phyloP scores from a whole-genome alignment of 2,113 vertebrate genomes.

The Zosterops borbonicus region DNA sequence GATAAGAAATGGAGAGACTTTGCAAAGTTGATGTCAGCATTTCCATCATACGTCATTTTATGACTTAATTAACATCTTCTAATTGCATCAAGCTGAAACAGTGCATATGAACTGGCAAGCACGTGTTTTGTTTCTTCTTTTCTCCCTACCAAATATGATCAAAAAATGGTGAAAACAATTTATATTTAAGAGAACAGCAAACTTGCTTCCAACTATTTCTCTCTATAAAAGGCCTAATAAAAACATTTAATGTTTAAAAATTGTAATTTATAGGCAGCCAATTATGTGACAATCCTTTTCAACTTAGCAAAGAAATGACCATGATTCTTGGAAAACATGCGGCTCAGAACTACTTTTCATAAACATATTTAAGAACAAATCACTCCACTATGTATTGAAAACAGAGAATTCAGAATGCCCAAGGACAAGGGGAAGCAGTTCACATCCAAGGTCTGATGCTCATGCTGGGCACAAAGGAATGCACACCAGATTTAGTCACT shows the following conservation, averaged over 20 bases:
- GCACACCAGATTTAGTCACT: constrained; percentile 31
- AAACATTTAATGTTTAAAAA: constrained; percentile 6
- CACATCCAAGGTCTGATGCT: constrained; percentile 19
- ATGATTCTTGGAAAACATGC: not conserved
- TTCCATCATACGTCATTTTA: not conserved
- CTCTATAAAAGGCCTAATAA: constrained; percentile 13
- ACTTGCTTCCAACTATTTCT: not conserved
- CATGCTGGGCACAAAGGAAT: constrained; percentile 4
- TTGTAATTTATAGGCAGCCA: not conserved
- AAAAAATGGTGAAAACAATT: constrained; percentile 29
- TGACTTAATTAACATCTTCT: not conserved
- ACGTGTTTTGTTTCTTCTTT: not conserved
- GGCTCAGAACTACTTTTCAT: constrained; percentile 1
- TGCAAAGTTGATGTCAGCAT: not conserved
- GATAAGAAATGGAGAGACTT: not conserved
- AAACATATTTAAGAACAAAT: constrained; percentile 19
- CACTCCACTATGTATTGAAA: not conserved
- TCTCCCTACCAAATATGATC: constrained; percentile 48
- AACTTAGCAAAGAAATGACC: not conserved
- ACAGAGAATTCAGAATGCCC: not conserved
- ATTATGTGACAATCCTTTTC: not conserved
- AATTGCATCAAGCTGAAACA: constrained; percentile 30
- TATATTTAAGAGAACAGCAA: not conserved
- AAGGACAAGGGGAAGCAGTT: constrained; percentile 10
- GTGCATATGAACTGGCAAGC: not conserved